Conservation (phyloP, 2,888 invertebrate species). For the Lacanobia wlatinum region DNA sequence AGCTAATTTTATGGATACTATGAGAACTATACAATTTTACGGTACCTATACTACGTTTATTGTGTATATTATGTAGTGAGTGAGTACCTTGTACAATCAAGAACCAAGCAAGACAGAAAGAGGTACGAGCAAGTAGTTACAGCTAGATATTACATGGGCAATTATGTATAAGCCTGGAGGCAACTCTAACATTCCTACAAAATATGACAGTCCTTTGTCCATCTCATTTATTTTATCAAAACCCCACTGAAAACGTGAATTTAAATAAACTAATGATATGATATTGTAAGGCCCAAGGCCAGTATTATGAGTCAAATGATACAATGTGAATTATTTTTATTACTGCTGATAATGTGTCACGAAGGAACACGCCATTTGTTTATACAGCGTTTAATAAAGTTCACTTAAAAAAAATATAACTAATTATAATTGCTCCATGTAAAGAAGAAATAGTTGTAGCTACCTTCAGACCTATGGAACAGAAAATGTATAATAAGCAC, state of each 20-base stretch:
- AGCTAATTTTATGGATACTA: background rate
- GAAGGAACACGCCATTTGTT: background rate
- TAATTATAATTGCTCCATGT: background rate
- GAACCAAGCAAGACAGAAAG: background rate
- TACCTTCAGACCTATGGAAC: no score
- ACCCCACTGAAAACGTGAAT: background rate
- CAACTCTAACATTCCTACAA: background rate
- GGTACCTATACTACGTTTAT: background rate
- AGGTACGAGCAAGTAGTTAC: background rate
- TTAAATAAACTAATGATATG: slow-evolving; percentile 15
- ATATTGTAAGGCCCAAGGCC: slow-evolving; percentile 21
- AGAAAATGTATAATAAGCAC: background rate
- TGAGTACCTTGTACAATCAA: background rate
- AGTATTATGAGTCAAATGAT: slow-evolving; percentile 24
- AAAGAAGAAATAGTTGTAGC: no score
- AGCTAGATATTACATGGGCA: background rate
- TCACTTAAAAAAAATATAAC: background rate
- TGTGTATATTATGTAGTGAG: no score
- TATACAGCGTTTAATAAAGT: background rate
- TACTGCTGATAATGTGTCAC: slow-evolving; percentile 28
- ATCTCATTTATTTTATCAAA: background rate
- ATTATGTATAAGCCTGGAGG: background rate
- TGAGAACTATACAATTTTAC: background rate
- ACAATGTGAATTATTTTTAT: slow-evolving; percentile 12
- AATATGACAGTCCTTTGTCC: background rate